Conservation (phyloP, 2,888 invertebrate genomes). For the Lasioglossum malachurum region DNA sequence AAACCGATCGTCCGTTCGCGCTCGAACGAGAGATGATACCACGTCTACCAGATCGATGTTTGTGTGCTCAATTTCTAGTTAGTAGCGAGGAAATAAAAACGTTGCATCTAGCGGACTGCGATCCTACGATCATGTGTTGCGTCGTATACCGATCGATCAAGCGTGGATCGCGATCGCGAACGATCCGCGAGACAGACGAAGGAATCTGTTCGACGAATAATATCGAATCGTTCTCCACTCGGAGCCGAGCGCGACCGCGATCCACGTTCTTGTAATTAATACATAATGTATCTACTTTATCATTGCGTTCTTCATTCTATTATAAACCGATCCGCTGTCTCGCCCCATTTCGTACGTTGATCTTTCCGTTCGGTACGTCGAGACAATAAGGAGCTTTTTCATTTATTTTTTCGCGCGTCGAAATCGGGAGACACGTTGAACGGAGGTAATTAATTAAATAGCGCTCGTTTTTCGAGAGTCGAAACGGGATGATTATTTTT, state of each 20-base stretch:
- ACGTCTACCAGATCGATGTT: conserved; percentile 61
- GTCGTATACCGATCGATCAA: conserved; percentile 34
- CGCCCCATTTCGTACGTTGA: conserved; percentile 60
- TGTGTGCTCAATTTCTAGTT: conserved; percentile 79
- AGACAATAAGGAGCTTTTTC: conserved; percentile 68
- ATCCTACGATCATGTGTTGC: conserved; percentile 12
- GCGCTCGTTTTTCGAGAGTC: background rate
- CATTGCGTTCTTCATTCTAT: conserved; percentile 56
- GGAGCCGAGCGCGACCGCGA: conserved; percentile 46
- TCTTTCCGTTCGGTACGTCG: conserved; percentile 46
- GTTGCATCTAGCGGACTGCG: conserved; percentile 48
- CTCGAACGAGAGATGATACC: conserved; percentile 41
- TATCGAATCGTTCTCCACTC: too few species aligned
- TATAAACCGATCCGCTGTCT: conserved; percentile 52
- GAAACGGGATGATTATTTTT: conserved; percentile 2
- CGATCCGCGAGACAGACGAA: background rate
- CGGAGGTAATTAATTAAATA: background rate
- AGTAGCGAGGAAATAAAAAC: conserved; percentile 60
- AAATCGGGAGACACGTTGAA: conserved; percentile 12
- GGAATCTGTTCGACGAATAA: background rate
- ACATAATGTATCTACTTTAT: conserved; percentile 36
- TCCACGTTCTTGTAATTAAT: conserved; percentile 33
- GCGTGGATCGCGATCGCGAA: conserved; percentile 40
- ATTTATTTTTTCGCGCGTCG: conserved; percentile 33
- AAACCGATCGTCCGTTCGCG: conserved; percentile 36